Evolutionary conservation across 1,140 invertebrate species (phyloP).

Genomic region (Ceratina calcarata): DNA sequence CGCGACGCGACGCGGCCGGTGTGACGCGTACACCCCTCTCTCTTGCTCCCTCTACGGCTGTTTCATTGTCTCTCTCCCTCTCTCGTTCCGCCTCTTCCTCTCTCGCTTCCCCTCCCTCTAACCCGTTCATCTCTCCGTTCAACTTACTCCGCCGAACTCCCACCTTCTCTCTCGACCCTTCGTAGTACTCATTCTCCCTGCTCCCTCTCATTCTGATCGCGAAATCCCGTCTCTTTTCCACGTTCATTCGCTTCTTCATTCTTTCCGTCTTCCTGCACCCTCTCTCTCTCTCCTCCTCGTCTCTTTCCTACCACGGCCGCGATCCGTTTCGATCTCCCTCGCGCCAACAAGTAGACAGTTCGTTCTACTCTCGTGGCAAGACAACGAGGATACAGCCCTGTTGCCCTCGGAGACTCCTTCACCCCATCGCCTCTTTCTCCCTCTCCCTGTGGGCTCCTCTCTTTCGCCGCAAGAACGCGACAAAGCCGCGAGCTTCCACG

Average conservation of each 20-base stretch:
- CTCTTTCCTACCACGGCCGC: constrained; percentile 8
- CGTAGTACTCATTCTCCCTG: not conserved
- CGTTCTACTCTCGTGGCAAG: constrained; percentile 37
- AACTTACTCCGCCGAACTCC: not conserved
- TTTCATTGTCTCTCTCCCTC: constrained; percentile 13
- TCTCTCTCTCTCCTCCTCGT: constrained; percentile 17
- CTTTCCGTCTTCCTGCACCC: constrained; percentile 36
- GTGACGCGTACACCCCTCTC: constrained; percentile 73
- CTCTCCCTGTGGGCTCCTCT: not conserved
- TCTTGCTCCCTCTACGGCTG: constrained; percentile 39
- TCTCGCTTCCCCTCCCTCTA: constrained; percentile 27
- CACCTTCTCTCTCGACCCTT: constrained; percentile 3
- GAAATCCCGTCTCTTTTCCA: constrained; percentile 40
- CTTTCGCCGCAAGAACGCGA: constrained; percentile 22
- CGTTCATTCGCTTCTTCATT: constrained; percentile 52
- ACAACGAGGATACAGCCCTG: constrained; percentile 61
- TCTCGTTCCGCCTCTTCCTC: constrained; percentile 6
- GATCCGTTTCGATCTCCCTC: not conserved
- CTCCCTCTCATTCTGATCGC: not conserved
- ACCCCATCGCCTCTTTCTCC: constrained; percentile 33
- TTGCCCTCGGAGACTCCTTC: constrained; percentile 63
- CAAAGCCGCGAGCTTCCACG: constrained; percentile 45
- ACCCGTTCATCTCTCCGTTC: not conserved
- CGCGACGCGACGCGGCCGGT: constrained; percentile 72
- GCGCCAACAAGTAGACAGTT: constrained; percentile 23